Evolutionary conservation across 2,797 vertebrate species (phyloP), one percentile per base, ranked within the genome.

Genomic region (Anas flavirostris): DNA sequence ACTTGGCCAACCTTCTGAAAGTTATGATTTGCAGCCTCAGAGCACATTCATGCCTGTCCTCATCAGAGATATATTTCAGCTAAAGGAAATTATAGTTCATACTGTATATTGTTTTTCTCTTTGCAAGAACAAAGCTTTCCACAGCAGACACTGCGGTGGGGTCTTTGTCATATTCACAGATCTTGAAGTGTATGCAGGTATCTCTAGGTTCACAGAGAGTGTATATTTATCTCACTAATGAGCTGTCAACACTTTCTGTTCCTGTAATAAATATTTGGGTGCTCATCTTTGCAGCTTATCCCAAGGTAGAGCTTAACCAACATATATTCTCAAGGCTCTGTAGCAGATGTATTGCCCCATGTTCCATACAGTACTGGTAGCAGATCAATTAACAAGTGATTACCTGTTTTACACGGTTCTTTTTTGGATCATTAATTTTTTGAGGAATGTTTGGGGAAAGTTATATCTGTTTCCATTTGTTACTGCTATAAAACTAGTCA

Each of bases 381-480:
- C 63, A 96, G 84, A 97, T 95, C 72, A 95, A 97, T 97, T 97
- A 97, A 90, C 83, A 96, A 94, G 59, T 86, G 89, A 97, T 97
- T 97, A 96, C 84, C 58, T 96, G 81, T 67, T 95, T 95, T 97
- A 94, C 69, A 88, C 60, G 69, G 52, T n/a, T 95, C 77, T 96
- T 93, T 88, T 82, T 74, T 73, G 23, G 90, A 89, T 92, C 93
- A 94, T 97, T 97, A 96, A 76, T 44, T 96, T 97, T 95, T 93
- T 96, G 88, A 97, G 68, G 86, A 96, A 97, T 95, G 75, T 77
- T 91, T 95, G 35, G 44, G 22, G 58, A 97, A 96, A 92, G n/a
- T 33, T 91, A n/a, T 76, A 77, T 77, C 52, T 95, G 80, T 95
- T 96, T 91, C 31, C 7, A 8, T 91, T 95, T 97, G 81, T 91